These are phyloP conservation scores for Novumbra hubbsi DNA, from an alignment of 2,797 vertebrate genomes.

Conservation along the genomic window DNA sequence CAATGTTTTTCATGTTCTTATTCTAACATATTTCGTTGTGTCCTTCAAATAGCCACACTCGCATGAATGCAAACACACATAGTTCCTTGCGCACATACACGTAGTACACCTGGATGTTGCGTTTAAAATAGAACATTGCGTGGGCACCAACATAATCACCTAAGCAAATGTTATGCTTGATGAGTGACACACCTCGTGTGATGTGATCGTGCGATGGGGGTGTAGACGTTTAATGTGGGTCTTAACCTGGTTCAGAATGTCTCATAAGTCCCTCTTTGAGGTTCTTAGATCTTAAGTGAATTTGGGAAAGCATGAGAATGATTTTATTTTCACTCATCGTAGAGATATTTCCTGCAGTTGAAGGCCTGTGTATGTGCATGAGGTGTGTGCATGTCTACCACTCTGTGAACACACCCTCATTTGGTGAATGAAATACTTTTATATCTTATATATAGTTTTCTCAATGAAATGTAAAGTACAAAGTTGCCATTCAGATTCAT, in stretches of 20 bases:
- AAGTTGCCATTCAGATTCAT: too few relatives aligned
- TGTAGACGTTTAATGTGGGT: slow-evolving; percentile 7
- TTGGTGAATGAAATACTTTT: too few relatives aligned
- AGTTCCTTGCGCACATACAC: background rate
- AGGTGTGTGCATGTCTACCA: too few relatives aligned
- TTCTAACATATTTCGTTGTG: background rate
- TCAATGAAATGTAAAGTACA: too few relatives aligned
- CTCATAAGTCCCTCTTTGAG: slow-evolving; percentile 46
- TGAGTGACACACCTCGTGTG: slow-evolving; percentile 12
- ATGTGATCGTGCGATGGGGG: slow-evolving; percentile 7
- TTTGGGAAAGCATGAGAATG: slow-evolving; percentile 57
- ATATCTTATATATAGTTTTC: too few relatives aligned
- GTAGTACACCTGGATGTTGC: slow-evolving; percentile 22
- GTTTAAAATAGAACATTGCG: slow-evolving; percentile 21
- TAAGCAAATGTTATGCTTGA: background rate
- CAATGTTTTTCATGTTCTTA: background rate
- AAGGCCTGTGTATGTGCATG: too few relatives aligned
- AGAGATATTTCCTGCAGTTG: too few relatives aligned
- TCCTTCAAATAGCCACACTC: background rate
- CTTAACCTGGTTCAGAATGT: slow-evolving; percentile 20
- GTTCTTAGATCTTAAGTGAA: slow-evolving; percentile 51
- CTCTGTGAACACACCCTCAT: too few relatives aligned
- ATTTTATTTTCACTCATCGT: slow-evolving; percentile 32
- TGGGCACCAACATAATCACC: background rate
- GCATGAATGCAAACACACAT: background rate